Evolutionary conservation across 2,113 vertebrate species (phyloP), one percentile per base, ranked within the genome.

Genomic region (Tetrao urogallus): DNA sequence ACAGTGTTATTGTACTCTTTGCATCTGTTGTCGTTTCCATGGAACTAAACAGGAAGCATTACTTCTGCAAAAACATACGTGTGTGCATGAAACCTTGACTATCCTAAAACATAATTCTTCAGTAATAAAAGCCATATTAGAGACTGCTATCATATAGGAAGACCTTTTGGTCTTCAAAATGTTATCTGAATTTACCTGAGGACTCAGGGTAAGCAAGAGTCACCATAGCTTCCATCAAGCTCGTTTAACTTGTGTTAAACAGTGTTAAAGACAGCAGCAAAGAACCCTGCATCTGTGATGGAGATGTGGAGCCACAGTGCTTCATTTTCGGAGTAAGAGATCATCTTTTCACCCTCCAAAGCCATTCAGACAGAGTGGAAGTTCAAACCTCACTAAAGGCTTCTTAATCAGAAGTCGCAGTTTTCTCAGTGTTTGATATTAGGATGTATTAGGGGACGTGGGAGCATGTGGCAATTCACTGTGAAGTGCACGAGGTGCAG

Each of bases 401-500:
- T 78, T 64, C 64, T 78, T 17, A 27, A 70, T 11, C 10, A 8
- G 4, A 30, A 38, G 11, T 9, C 36, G 34, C 12, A 58, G 7
- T 64, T 77, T 54, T 30, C 8, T 38, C 25, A 45, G 9, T 36
- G 12, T 27, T 7, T 57, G 45, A 2, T 50, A 56, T 32, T 34
- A 25, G 13, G 16, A 48, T 20, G 8, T 2, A 16, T 22, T 14
- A 4, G 42, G 28, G n/a, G 7, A 13, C 8, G 17, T 50, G 16
- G 20, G 2, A 11, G 21, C 2, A 2, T 1, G 0, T 56, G 47
- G 15, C 36, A 71, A 28, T 56, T 13, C 43, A 34, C 34, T 83
- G 21, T 13, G 30, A 21, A 42, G 5, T 7, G 14, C 38, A 48
- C 2, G 18, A 34, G 2, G 12, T 60, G 30, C 30, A 6, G 54